phyloP scores from a whole-genome alignment of 2,797 vertebrate genomes.

The Leuciscus waleckii region DNA sequence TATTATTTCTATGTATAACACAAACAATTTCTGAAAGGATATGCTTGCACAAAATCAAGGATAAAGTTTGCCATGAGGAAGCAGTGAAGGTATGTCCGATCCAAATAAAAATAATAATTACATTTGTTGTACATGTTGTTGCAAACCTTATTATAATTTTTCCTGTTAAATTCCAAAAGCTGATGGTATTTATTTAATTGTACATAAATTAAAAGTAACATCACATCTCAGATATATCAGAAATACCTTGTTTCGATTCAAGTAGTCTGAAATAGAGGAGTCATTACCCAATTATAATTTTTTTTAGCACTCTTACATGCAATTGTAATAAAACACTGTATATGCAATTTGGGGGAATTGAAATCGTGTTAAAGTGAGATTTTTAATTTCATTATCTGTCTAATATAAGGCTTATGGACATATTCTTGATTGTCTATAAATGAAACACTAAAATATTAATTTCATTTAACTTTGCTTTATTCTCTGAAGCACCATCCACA shows the following conservation, averaged over 20 bases:
- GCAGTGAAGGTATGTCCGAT: slow-evolving; percentile 58
- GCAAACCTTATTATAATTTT: not conserved
- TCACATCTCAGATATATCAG: not conserved
- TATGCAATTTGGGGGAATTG: slow-evolving; percentile 54
- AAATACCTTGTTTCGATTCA: slow-evolving; percentile 7
- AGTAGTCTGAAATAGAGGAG: slow-evolving; percentile 49
- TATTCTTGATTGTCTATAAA: slow-evolving; percentile 73
- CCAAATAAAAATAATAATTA: not conserved
- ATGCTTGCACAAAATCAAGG: slow-evolving; percentile 51
- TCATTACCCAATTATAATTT: slow-evolving; percentile 34
- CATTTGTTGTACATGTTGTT: not conserved
- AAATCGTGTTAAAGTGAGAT: slow-evolving; percentile 37
- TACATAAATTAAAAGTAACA: not conserved
- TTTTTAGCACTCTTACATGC: slow-evolving; percentile 15
- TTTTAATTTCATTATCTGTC: slow-evolving; percentile 38
- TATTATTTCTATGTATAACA: not conserved
- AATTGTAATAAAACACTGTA: slow-evolving; percentile 42
- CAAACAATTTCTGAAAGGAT: not conserved
- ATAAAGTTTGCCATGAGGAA: slow-evolving; percentile 22
- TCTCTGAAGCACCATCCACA: slow-evolving; percentile 75
- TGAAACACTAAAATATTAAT: slow-evolving; percentile 69
- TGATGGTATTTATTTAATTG: not conserved
- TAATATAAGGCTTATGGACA: slow-evolving; percentile 49
- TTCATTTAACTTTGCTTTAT: slow-evolving; percentile 70
- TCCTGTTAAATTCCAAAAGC: not conserved